Percentiles rank a stretch among this genome's conserved stretches.
Evolutionary conservation across 2,113 vertebrate genomes (phyloP).

Genomic region (Microtus pennsylvanicus): DNA sequence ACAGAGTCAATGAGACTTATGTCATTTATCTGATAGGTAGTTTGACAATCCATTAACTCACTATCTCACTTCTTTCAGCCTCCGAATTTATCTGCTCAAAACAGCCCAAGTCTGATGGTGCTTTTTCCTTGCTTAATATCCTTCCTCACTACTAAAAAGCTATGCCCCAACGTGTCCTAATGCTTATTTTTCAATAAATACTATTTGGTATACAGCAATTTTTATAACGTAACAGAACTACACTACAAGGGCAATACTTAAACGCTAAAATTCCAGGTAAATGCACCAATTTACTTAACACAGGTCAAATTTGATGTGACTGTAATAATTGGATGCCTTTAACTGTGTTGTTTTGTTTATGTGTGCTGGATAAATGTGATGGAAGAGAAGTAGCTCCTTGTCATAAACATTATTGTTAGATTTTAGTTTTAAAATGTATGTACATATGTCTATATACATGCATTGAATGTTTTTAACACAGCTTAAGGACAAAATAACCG

Average conservation of each 20-base stretch:
- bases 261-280: background rate
- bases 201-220: background rate
- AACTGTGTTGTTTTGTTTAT: background rate
- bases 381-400: background rate
- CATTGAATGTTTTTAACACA: background rate
- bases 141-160: background rate
- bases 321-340: background rate
- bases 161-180: background rate
- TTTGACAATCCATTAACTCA: background rate
- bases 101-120: background rate
- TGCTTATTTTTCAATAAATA: constrained; percentile 5
- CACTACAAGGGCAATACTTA: background rate
- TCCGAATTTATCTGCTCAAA: background rate
- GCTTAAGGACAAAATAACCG: background rate
- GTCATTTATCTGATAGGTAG: background rate
- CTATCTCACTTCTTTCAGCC: background rate
- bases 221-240: constrained; percentile 16
- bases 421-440: background rate
- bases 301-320: background rate
- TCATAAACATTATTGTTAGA: background rate
- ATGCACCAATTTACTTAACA: background rate
- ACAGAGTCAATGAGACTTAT: background rate
- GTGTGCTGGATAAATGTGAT: background rate
- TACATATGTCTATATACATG: background rate
- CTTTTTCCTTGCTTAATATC: background rate